A percentile compares a stretch with the other conserved stretches of the same genome.
phyloP scores from a whole-genome alignment of 2,797 vertebrate species.

The Microctenopoma steveboyesi region DNA sequence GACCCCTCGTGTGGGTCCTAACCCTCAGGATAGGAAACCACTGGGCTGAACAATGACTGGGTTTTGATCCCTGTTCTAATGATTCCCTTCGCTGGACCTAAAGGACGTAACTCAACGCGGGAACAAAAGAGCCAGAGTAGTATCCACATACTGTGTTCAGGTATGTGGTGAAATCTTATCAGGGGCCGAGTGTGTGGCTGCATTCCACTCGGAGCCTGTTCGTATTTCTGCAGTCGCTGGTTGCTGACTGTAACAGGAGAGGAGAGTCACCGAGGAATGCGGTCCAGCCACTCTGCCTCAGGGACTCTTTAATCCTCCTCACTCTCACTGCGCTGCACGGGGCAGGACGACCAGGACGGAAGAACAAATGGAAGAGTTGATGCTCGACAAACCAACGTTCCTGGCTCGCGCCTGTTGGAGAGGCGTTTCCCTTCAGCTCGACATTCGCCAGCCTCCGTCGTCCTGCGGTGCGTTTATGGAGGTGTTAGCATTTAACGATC shows the following conservation, averaged over 20 bases:
- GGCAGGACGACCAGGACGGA: slow-evolving; percentile 45
- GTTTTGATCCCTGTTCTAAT: background rate
- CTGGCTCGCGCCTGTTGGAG: background rate
- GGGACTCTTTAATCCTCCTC: slow-evolving; percentile 68
- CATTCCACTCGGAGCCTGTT: slow-evolving; percentile 63
- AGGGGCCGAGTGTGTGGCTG: slow-evolving; percentile 21
- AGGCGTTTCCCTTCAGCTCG: slow-evolving; percentile 16
- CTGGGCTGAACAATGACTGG: background rate
- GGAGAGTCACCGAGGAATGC: slow-evolving; percentile 67
- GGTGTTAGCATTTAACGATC: slow-evolving; percentile 39
- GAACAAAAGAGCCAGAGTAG: background rate
- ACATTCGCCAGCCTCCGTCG: slow-evolving; percentile 37
- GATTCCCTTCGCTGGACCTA: background rate
- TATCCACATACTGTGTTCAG: background rate
- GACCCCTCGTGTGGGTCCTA: background rate
- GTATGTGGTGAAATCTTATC: slow-evolving; percentile 50
- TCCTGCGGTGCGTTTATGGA: slow-evolving; percentile 5
- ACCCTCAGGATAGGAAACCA: background rate
- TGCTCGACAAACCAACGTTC: slow-evolving; percentile 6
- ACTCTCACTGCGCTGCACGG: slow-evolving; percentile 46
- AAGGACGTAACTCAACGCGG: background rate
- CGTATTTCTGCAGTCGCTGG: slow-evolving; percentile 49
- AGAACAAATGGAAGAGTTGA: background rate
- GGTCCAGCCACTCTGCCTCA: slow-evolving; percentile 50
- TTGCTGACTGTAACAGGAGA: slow-evolving; percentile 58